A percentile compares a stretch with the other conserved stretches of the same genome.
Conservation (phyloP, 2,113 vertebrate species). For the Anas platyrhynchos region DNA sequence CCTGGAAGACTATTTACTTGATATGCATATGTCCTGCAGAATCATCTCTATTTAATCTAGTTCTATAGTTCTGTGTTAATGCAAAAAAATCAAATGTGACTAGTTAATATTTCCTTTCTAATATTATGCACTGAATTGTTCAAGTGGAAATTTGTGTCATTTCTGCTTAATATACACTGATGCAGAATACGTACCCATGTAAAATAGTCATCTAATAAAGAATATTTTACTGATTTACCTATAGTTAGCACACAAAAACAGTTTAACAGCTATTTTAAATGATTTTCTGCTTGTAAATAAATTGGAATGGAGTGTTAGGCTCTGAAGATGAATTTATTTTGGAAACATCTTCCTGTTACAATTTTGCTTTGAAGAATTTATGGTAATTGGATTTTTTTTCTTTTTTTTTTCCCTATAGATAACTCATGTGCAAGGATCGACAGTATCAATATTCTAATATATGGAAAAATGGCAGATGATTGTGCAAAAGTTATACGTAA, state of each 20-base stretch:
- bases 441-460: conserved; percentile 68
- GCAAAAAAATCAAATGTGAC: background rate
- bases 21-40: background rate
- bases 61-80: background rate
- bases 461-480: conserved; percentile 74
- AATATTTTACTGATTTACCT: background rate
- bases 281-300: background rate
- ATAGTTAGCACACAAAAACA: background rate
- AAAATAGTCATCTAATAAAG: background rate
- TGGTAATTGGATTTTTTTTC: background rate
- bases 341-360: background rate
- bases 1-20: background rate
- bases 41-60: background rate
- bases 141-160: background rate
- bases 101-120: background rate
- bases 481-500: conserved; percentile 55
- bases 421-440: background rate
- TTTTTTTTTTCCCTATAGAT: conserved; percentile 38
- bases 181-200: accelerated
- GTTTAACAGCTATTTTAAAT: background rate
- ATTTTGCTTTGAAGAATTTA: background rate
- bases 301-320: background rate
- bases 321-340: background rate
- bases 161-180: background rate
- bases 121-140: background rate